Evolutionary conservation across 1,140 invertebrate genomes (phyloP).

Genomic region (Danaus plexippus): DNA sequence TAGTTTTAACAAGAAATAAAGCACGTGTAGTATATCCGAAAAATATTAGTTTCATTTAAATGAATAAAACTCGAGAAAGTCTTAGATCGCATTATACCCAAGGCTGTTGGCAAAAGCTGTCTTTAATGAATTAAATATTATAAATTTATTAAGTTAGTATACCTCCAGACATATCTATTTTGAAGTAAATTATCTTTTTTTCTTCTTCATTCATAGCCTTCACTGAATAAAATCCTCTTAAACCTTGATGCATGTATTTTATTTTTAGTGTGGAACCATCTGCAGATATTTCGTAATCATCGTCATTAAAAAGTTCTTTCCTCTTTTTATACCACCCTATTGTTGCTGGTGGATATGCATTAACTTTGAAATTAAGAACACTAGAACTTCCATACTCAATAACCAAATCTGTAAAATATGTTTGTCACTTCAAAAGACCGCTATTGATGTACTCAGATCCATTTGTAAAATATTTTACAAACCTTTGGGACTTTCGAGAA

Average conservation of each 20-base stretch:
- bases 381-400: slow-evolving; percentile 20
- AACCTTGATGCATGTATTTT: slow-evolving; percentile 16
- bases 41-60: too few species aligned
- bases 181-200: slow-evolving; percentile 10
- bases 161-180: slow-evolving; percentile 3
- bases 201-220: slow-evolving; percentile 22
- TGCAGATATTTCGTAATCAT: slow-evolving; percentile 19
- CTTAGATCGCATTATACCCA: too few species aligned
- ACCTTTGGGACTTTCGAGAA: slow-evolving; percentile 3
- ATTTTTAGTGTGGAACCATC: slow-evolving; percentile 23
- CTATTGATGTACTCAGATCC: background rate
- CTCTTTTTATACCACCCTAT: slow-evolving; percentile 27
- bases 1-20: too few species aligned
- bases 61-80: too few species aligned
- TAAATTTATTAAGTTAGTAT: too few species aligned
- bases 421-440: background rate
- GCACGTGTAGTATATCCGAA: too few species aligned
- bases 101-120: too few species aligned
- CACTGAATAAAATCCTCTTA: slow-evolving; percentile 21
- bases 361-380: slow-evolving; percentile 21
- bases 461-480: background rate
- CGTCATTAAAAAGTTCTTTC: slow-evolving; percentile 8
- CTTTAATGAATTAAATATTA: too few species aligned
- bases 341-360: slow-evolving; percentile 24
- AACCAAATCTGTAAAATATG: slow-evolving; percentile 20